These are phyloP conservation scores for Cyanocitta stelleri DNA, from an alignment of 2,113 vertebrate genomes.

Conservation along the genomic window DNA sequence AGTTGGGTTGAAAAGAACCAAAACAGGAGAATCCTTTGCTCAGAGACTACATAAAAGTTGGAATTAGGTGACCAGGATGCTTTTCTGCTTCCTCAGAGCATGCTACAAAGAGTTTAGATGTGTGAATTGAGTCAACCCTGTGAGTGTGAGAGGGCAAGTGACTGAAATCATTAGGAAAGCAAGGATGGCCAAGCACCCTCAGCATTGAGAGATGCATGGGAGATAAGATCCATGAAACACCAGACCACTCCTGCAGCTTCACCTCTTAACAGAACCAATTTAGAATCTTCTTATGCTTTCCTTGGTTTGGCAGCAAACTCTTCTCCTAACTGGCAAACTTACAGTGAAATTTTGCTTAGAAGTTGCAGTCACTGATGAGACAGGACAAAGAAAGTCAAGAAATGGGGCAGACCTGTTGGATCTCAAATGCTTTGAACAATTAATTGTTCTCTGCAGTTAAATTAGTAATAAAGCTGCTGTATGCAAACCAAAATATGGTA, in stretches of 20 bases:
- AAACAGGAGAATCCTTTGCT: background rate
- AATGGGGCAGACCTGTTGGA: background rate
- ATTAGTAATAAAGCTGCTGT: background rate
- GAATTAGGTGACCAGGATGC: background rate
- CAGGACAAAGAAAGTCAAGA: background rate
- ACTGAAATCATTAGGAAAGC: background rate
- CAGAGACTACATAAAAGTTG: background rate
- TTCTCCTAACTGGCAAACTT: background rate
- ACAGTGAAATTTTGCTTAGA: background rate
- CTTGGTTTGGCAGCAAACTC: background rate
- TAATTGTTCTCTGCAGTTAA: background rate
- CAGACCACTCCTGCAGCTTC: background rate
- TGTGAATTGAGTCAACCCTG: background rate
- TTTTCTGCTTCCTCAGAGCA: background rate
- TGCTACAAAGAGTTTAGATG: background rate
- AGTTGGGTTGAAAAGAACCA: background rate
- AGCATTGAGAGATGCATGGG: background rate
- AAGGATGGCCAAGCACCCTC: background rate
- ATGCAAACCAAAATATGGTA: background rate
- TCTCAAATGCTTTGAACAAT: background rate
- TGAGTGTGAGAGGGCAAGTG: background rate
- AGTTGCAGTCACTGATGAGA: background rate
- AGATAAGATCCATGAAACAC: background rate
- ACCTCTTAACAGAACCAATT: background rate
- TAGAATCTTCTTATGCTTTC: background rate